Conservation (phyloP, 2,888 invertebrate species). For the Tenthredo distinguenda region DNA sequence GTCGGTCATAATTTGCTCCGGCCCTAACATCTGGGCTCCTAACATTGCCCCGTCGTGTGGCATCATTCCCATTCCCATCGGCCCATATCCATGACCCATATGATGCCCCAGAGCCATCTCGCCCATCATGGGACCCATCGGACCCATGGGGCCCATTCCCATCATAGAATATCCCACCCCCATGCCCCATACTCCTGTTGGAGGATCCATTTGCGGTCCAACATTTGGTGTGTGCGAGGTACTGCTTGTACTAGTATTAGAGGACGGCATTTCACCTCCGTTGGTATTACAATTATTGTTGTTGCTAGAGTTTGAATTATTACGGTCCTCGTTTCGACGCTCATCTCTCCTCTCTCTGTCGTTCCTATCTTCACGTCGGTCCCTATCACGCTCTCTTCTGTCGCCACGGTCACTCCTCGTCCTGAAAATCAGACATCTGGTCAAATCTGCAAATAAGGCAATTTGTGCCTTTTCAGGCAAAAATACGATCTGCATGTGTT, state of each 20-base stretch:
- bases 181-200: conserved; percentile 73
- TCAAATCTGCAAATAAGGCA: background rate
- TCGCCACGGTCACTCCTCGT: conserved; percentile 73
- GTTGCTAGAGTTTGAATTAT: conserved; percentile 61
- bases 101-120: conserved; percentile 74
- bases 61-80: conserved; percentile 76
- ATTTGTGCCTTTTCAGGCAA: background rate
- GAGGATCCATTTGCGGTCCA: conserved; percentile 70
- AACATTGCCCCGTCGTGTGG: conserved; percentile 74
- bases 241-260: conserved; percentile 70
- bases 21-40: conserved; percentile 71
- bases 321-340: conserved; percentile 57
- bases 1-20: conserved; percentile 75
- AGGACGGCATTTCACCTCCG: conserved; percentile 67
- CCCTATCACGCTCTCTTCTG: conserved; percentile 78
- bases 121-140: conserved; percentile 76
- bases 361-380: conserved; percentile 65
- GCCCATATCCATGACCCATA: conserved; percentile 74
- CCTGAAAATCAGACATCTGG: conserved; percentile 58
- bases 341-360: conserved; percentile 70
- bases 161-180: conserved; percentile 80
- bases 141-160: conserved; percentile 80
- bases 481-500: background rate
- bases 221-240: conserved; percentile 68
- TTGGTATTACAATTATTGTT: conserved; percentile 76